Conservation (phyloP, 1,140 invertebrate species). For the Philopotamus ludificatus region DNA sequence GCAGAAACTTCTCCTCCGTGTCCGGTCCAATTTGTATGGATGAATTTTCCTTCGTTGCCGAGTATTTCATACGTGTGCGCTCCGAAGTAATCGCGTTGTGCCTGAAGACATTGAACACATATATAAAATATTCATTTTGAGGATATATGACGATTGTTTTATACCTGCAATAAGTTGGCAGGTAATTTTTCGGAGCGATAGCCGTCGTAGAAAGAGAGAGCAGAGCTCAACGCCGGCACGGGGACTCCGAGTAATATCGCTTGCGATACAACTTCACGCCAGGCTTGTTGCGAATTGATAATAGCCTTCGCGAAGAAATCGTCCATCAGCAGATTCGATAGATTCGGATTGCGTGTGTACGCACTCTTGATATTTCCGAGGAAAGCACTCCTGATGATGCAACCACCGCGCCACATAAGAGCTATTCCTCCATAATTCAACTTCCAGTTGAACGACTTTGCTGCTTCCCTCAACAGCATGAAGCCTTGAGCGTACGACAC, state of each 20-base stretch:
- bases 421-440: constrained; percentile 98
- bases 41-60: constrained; percentile 80
- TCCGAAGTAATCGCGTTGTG: constrained; percentile 98
- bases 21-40: constrained; percentile 99
- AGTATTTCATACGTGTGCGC: constrained; percentile 97
- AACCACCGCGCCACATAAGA: constrained; percentile 99
- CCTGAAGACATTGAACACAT: constrained; percentile 59
- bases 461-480: constrained; percentile 95
- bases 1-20: constrained; percentile 95
- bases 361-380: constrained; percentile 96
- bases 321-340: constrained; percentile 91
- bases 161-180: constrained; percentile 87
- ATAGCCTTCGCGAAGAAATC: constrained; percentile 92
- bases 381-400: constrained; percentile 96
- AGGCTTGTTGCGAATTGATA: constrained; percentile 71
- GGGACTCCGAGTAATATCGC: constrained; percentile 81
- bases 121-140: constrained; percentile 3
- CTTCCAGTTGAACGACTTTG: constrained; percentile 86
- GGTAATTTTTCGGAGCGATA: constrained; percentile 80
- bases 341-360: constrained; percentile 87
- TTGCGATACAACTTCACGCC: constrained; percentile 66
- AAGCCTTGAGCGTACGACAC: constrained; percentile 99
- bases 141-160: not conserved
- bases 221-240: constrained; percentile 87
- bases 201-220: constrained; percentile 96